Evolutionary conservation across 2,888 invertebrate genomes (phyloP).

Genomic region (Xestoiulus laeticollis): DNA sequence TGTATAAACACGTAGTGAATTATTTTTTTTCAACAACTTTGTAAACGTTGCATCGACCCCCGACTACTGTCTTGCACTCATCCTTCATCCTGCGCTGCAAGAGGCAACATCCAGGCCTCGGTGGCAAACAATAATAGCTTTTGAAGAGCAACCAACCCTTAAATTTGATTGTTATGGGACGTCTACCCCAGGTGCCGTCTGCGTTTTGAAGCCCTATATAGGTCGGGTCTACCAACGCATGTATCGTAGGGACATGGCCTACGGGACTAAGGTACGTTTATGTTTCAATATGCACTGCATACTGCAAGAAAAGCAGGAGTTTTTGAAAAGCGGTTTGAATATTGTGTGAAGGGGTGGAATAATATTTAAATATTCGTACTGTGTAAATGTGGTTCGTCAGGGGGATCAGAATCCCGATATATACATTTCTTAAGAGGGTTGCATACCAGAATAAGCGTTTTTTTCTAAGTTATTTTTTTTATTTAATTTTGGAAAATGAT

Average conservation of each 20-base stretch:
- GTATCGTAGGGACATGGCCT: neutral
- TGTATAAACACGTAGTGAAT: neutral
- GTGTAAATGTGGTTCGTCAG: too few relatives aligned
- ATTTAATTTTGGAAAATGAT: too few relatives aligned
- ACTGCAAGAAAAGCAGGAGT: too few relatives aligned
- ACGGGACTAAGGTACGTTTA: neutral
- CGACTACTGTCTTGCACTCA: neutral
- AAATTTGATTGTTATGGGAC: neutral
- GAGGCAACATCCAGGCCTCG: neutral
- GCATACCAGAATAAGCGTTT: too few relatives aligned
- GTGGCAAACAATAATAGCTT: neutral
- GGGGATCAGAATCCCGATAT: too few relatives aligned
- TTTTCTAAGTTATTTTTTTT: too few relatives aligned
- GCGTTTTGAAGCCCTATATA: neutral
- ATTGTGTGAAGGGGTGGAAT: too few relatives aligned
- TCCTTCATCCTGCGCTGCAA: neutral
- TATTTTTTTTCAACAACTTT: neutral
- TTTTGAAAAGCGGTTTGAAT: too few relatives aligned
- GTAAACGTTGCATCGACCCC: neutral
- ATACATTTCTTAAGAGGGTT: too few relatives aligned
- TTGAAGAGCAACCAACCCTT: neutral
- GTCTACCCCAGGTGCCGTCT: too few relatives aligned
- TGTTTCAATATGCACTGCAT: neutral
- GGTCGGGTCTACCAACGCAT: neutral
- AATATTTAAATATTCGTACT: too few relatives aligned